Conservation (phyloP, 2,888 invertebrate species). For the Phasia obesa region DNA sequence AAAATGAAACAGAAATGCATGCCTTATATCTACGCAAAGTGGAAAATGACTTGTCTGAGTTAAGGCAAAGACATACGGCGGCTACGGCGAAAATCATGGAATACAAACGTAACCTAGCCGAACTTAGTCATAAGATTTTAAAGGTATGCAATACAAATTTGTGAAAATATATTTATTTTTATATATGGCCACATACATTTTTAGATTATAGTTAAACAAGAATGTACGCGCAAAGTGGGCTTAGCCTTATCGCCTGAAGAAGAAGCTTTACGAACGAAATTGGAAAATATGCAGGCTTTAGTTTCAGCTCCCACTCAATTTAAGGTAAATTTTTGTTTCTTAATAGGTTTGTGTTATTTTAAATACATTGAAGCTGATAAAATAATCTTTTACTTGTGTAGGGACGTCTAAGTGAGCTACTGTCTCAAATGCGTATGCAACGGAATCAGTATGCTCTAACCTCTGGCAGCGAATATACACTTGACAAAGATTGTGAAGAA, state of each 20-base stretch:
- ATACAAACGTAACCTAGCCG: conserved; percentile 90
- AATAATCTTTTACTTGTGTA: conserved; percentile 76
- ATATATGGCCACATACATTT: conserved; percentile 43
- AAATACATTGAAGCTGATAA: too few relatives aligned
- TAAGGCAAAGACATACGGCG: conserved; percentile 91
- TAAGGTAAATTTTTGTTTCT: conserved; percentile 84
- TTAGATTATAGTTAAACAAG: conserved; percentile 93
- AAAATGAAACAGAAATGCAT: conserved; percentile 92
- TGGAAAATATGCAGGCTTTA: conserved; percentile 93
- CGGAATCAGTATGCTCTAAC: conserved; percentile 85
- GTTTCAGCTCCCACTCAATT: conserved; percentile 96
- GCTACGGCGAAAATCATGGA: conserved; percentile 92
- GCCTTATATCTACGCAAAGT: conserved; percentile 91
- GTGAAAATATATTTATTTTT: not conserved
- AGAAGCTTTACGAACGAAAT: conserved; percentile 92
- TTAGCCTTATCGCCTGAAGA: conserved; percentile 94
- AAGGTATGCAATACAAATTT: conserved; percentile 84
- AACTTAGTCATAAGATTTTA: conserved; percentile 91
- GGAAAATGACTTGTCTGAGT: conserved; percentile 88
- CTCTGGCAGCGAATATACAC: conserved; percentile 88
- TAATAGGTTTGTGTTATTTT: too few relatives aligned
- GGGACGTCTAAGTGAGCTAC: conserved; percentile 94
- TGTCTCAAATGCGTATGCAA: conserved; percentile 92
- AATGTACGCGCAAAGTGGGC: conserved; percentile 93
- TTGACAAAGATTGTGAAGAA: conserved; percentile 89